These are phyloP conservation scores for Saccopteryx leptura DNA, from an alignment of 2,113 vertebrate genomes.

Conservation along the genomic window DNA sequence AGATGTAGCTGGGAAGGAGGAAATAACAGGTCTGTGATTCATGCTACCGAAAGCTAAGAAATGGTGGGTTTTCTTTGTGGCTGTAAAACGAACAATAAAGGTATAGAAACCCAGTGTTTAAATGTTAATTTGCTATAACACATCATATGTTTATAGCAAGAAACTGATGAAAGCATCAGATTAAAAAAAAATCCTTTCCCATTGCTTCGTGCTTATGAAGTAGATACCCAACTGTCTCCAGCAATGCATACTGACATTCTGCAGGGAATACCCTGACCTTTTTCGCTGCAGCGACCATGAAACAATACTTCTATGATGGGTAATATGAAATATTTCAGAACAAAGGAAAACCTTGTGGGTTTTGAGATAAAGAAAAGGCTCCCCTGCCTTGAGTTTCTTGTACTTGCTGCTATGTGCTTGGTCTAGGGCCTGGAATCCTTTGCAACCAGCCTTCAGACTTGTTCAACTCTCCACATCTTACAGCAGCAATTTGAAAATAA, in stretches of 20 bases:
- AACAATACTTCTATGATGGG: constrained; percentile 34
- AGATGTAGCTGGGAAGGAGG: constrained; percentile 68
- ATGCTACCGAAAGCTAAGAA: constrained; percentile 66
- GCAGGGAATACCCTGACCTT: background rate
- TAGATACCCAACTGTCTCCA: background rate
- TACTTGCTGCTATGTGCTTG: background rate
- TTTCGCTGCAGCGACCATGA: background rate
- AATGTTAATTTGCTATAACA: constrained; percentile 73
- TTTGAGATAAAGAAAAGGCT: constrained; percentile 50
- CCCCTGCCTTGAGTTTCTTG: background rate
- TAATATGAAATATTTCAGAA: constrained; percentile 34
- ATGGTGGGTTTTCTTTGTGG: constrained; percentile 81
- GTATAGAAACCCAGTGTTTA: constrained; percentile 69
- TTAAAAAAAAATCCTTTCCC: constrained; percentile 37
- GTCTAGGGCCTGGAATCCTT: background rate
- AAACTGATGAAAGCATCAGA: constrained; percentile 60
- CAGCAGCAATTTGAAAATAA: constrained; percentile 49
- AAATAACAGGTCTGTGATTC: constrained; percentile 79
- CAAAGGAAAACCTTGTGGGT: constrained; percentile 50
- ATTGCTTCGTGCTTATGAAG: background rate
- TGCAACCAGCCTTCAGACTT: background rate
- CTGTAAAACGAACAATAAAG: constrained; percentile 70
- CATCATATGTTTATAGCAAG: constrained; percentile 71
- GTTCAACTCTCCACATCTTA: background rate
- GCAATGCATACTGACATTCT: background rate